Conservation (phyloP, 2,888 invertebrate genomes). For the Tiphia femorata region DNA sequence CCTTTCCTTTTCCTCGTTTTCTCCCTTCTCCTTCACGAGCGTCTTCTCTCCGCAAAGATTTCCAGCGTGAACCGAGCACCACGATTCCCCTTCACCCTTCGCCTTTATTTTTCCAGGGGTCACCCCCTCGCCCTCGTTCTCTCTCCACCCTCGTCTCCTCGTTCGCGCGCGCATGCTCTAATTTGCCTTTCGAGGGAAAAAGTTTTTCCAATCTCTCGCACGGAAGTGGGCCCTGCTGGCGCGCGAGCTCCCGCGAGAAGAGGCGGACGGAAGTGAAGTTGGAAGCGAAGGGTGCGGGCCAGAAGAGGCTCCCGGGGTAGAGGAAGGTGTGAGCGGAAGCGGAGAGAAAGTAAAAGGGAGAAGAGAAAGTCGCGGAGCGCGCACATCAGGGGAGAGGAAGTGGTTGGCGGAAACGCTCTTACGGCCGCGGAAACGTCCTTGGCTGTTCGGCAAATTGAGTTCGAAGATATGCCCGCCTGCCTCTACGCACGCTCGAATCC, state of each 20-base stretch:
- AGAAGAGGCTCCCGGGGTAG: no score
- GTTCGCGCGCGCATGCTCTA: constrained; percentile 1
- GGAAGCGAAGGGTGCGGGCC: neutral
- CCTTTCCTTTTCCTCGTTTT: constrained; percentile 2
- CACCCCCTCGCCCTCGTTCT: constrained; percentile 2
- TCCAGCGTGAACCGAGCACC: no score
- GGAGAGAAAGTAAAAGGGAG: neutral
- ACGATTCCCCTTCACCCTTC: neutral
- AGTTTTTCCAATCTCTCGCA: constrained; percentile 11
- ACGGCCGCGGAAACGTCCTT: constrained; percentile 28
- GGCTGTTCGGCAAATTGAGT: constrained; percentile 38
- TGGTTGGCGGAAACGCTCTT: constrained; percentile 31
- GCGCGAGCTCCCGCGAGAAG: no score
- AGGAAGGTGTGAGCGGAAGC: neutral
- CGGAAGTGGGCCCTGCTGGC: neutral
- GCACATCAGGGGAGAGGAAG: neutral
- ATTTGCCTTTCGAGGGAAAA: constrained; percentile 21
- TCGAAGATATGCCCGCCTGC: constrained; percentile 16
- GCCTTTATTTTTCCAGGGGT: constrained; percentile 6
- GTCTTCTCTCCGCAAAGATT: no score
- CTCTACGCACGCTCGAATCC: neutral
- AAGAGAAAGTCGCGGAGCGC: neutral
- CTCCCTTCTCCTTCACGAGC: neutral
- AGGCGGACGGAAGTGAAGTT: no score
- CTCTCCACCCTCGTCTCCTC: neutral